Evolutionary conservation across 2,797 vertebrate species (phyloP).

Genomic region (Acrossocheilus wenchowensis): DNA sequence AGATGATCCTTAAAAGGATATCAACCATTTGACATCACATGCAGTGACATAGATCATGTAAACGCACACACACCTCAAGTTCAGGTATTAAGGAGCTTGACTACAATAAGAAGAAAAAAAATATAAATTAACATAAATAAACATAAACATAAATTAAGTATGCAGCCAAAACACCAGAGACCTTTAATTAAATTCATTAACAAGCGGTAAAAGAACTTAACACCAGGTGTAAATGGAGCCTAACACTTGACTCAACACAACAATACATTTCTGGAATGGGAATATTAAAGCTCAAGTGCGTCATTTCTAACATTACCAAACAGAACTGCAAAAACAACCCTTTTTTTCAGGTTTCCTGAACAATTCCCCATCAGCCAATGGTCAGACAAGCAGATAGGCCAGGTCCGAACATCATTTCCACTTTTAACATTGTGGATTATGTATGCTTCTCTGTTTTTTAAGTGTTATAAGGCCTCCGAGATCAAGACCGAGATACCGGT

Average conservation of each 20-base stretch:
- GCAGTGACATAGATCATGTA: not conserved
- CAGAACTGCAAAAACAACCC: not conserved
- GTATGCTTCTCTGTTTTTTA: not conserved
- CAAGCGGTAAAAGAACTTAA: not conserved
- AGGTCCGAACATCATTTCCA: not conserved
- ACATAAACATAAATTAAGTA: slow-evolving; percentile 8
- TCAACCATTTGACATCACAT: not conserved
- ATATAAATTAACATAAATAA: slow-evolving; percentile 1
- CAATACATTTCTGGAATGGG: not conserved
- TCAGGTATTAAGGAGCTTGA: not conserved
- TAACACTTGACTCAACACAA: not conserved
- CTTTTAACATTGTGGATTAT: not conserved
- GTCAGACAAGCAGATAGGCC: not conserved
- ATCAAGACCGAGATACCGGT: not conserved
- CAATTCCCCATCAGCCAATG: not conserved
- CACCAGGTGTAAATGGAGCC: not conserved
- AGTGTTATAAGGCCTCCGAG: not conserved
- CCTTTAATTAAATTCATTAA: not conserved
- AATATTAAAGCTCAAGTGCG: not conserved
- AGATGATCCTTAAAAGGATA: not conserved
- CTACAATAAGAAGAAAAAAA: no score
- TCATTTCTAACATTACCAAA: not conserved
- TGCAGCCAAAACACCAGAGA: not conserved
- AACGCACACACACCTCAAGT: not conserved
- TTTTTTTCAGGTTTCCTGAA: not conserved